Conservation (phyloP, 2,113 vertebrate genomes). For the Falco punctatus region DNA sequence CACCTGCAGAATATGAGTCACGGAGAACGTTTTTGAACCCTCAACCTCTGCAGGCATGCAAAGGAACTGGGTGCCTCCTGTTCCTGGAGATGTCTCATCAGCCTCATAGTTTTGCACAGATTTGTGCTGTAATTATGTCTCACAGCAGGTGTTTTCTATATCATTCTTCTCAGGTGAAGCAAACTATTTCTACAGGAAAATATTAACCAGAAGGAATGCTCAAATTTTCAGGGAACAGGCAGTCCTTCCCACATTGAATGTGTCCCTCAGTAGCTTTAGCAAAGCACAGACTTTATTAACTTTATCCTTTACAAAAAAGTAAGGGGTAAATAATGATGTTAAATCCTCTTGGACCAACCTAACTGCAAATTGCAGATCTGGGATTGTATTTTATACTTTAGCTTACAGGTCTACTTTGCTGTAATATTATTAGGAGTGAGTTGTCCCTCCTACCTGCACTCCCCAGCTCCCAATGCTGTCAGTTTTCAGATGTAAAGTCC, state of each 20-base stretch:
- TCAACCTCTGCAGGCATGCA: neutral
- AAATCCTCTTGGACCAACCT: neutral
- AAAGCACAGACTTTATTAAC: neutral
- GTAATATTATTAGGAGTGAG: neutral
- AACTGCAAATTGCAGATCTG: neutral
- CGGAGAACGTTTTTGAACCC: neutral
- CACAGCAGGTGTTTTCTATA: conserved; percentile 20
- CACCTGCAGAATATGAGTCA: conserved; percentile 36
- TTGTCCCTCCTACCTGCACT: neutral
- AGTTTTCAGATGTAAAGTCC: neutral
- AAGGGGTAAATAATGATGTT: neutral
- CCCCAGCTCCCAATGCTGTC: neutral
- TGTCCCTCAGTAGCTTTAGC: neutral
- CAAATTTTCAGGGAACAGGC: neutral
- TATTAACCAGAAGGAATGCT: neutral
- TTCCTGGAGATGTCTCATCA: neutral
- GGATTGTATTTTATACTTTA: neutral
- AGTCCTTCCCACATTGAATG: neutral
- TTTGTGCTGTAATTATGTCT: neutral
- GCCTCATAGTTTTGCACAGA: neutral
- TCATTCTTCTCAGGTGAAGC: conserved; percentile 40
- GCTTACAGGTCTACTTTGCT: neutral
- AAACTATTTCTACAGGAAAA: conserved; percentile 24
- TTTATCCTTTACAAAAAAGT: neutral
- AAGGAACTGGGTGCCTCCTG: neutral